phyloP scores from a whole-genome alignment of 2,797 vertebrate species.

The Poecilia wingei region DNA sequence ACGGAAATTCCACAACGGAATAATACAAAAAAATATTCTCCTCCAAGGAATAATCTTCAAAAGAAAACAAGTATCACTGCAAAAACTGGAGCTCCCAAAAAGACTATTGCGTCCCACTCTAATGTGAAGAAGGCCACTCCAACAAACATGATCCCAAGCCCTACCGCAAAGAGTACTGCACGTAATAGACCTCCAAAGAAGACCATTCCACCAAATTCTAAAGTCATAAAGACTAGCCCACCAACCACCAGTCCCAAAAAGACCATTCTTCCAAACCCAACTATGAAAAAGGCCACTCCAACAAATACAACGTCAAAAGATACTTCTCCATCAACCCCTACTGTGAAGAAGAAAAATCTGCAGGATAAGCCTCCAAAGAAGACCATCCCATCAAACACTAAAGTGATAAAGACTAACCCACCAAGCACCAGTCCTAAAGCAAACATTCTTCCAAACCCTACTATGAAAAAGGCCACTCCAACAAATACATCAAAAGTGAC shows the following conservation, averaged over 20 bases:
- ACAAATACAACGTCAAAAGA: slow-evolving; percentile 39
- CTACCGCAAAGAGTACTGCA: slow-evolving; percentile 3
- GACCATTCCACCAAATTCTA: neutral
- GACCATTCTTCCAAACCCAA: neutral
- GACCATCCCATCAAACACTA: too few relatives aligned
- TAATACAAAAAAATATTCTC: slow-evolving; percentile 10
- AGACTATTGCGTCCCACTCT: neutral
- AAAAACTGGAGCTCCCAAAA: neutral
- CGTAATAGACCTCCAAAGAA: neutral
- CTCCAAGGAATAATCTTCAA: slow-evolving; percentile 8
- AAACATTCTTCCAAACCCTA: neutral
- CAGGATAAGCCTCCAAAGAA: neutral
- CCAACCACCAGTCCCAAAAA: slow-evolving; percentile 6
- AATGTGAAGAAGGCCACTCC: slow-evolving; percentile 17
- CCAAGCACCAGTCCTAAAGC: slow-evolving; percentile 36
- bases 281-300: slow-evolving; percentile 11
- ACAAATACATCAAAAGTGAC: neutral
- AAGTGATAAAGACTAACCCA: slow-evolving; percentile 1
- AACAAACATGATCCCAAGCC: rapidly evolving
- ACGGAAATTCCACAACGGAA: slow-evolving; percentile 7
- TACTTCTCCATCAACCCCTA: neutral
- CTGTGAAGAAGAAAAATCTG: slow-evolving; percentile 10
- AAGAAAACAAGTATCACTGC: slow-evolving; percentile 15
- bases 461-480: too few relatives aligned
- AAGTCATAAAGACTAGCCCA: slow-evolving; percentile 18